Percentiles rank a stretch among this genome's conserved stretches.
phyloP scores from a whole-genome alignment of 1,140 invertebrate genomes.

The Lamellibrachia luymesi region DNA sequence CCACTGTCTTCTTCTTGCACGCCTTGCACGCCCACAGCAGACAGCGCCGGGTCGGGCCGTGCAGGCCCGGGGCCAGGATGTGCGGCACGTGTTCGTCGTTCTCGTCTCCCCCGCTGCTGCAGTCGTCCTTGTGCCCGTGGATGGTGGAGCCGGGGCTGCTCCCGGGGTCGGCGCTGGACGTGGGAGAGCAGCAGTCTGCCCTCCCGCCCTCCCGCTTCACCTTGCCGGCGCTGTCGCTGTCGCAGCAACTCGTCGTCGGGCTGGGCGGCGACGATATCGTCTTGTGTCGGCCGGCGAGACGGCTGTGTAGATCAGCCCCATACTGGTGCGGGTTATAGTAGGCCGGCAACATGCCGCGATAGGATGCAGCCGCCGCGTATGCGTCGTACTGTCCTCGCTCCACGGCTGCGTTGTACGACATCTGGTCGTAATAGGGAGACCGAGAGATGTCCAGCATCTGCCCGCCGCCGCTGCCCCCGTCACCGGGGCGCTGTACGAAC shows the following conservation, averaged over 20 bases:
- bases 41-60: constrained; percentile 67
- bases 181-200: constrained; percentile 10
- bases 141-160: constrained; percentile 7
- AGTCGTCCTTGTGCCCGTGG: constrained; percentile 19
- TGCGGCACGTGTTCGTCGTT: constrained; percentile 46
- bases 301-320: background rate
- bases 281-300: background rate
- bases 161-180: background rate
- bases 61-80: constrained; percentile 55
- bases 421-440: background rate
- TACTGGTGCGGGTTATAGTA: background rate
- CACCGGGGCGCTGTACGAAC: background rate
- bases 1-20: constrained; percentile 90
- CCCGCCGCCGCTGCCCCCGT: background rate
- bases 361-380: background rate
- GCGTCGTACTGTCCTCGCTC: constrained; percentile 11
- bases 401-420: constrained; percentile 1
- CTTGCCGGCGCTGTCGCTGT: constrained; percentile 14
- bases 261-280: background rate
- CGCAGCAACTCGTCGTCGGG: constrained; percentile 16
- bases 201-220: background rate
- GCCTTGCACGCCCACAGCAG: constrained; percentile 94
- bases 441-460: background rate
- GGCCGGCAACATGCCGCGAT: background rate
- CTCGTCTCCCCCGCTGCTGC: constrained; percentile 28